Evolutionary conservation across 2,888 invertebrate species (phyloP), one percentile per base, ranked within the genome.

Genomic region (Leptopilina syphax): DNA sequence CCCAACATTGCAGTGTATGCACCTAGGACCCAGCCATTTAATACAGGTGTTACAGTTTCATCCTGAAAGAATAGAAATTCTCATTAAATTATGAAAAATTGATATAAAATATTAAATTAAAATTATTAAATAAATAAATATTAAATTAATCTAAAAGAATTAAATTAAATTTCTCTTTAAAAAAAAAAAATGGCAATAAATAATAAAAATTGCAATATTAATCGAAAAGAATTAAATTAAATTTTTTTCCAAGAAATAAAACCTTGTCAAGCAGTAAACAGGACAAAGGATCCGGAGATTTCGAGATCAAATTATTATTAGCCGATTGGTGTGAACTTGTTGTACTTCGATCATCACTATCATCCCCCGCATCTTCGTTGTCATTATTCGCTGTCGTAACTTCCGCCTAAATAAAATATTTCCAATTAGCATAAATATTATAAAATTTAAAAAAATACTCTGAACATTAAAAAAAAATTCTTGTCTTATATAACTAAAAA

Each of bases 1-100:
- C 91, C 90, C 47, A 92, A 84, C 92, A 91, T 91, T 24, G 91
- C 90, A 57, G 91, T 91, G 80, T 92, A 91, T 5, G 91, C 91
- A 18, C 90, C 87, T 65, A 92, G 84, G 63, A 92, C 89, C 91
- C 91, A 92, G 34, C 90, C 88, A 82, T 90, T 92, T n/a, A 92
- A 81, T 63, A 90, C 88, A 50, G 91, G 91, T 63, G 88, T 88
- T 27, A 90, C 86, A 50, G 88, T 86, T 80, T 90, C 90, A 57
- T 90, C 90, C 91, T 91, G 67, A 34, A 78, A 78, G 50, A 34
- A 50, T 41, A 34, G 7, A 27, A 44, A 65, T 67, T 47, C 24
- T 77, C 18, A 8, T 63, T 12, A n/a, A 77, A 41, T 27, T 8
- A 12, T 27, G 76, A 54, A 70, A 34, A 34, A 34, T 3, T 34